Percentiles rank a stretch among this genome's conserved stretches.
Evolutionary conservation across 1,140 invertebrate species (phyloP).

Genomic region (Platyscapa corneri): DNA sequence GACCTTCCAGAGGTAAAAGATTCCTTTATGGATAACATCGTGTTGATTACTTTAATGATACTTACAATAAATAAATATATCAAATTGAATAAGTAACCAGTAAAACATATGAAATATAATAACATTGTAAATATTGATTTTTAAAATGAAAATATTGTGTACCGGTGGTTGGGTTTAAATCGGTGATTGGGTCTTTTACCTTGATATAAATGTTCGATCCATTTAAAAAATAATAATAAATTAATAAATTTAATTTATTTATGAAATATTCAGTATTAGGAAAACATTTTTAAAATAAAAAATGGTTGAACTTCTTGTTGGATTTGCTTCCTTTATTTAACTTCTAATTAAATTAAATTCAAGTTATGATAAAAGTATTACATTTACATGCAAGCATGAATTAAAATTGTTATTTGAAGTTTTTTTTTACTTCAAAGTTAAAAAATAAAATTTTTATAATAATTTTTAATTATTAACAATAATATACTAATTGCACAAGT

Average conservation of each 20-base stretch:
- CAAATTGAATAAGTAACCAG: background rate
- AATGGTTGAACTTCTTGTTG: background rate
- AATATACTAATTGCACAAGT: slow-evolving; percentile 8
- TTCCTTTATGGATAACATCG: background rate
- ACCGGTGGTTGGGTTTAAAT: slow-evolving; percentile 35
- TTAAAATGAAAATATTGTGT: background rate
- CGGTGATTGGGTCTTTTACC: slow-evolving; percentile 22
- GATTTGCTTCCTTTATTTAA: background rate
- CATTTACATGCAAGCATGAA: background rate
- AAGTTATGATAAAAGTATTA: background rate
- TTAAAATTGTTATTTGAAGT: background rate
- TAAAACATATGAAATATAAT: background rate
- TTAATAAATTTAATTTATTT: background rate
- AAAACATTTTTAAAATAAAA: background rate
- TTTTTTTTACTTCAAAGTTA: background rate
- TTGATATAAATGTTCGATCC: background rate
- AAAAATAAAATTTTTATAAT: background rate
- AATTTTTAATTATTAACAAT: background rate
- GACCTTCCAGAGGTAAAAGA: background rate
- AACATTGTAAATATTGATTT: slow-evolving; percentile 37
- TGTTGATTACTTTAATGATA: background rate
- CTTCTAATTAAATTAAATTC: background rate
- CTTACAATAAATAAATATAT: background rate
- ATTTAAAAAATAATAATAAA: background rate
- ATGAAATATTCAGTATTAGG: background rate